Conservation (phyloP, 2,113 vertebrate genomes). For the Struthidea cinerea region DNA sequence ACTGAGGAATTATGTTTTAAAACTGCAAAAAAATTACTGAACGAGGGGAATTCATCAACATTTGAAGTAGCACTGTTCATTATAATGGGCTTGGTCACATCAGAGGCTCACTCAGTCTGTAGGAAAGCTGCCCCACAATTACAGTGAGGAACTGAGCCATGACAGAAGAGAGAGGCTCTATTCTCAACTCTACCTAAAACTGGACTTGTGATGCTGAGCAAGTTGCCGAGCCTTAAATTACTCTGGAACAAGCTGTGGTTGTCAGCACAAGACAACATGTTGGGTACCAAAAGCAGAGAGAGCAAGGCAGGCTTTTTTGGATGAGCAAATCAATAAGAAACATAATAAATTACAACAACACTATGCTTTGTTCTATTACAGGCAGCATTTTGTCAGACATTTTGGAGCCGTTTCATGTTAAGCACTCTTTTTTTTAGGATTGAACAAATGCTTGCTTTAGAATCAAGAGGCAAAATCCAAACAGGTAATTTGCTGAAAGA, state of each 20-base stretch:
- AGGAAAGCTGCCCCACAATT: background rate
- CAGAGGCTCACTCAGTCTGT: background rate
- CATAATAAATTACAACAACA: background rate
- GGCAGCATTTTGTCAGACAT: background rate
- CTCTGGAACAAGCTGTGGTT: background rate
- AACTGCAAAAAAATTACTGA: background rate
- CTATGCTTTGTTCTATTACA: constrained; percentile 21
- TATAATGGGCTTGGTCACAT: background rate
- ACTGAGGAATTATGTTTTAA: background rate
- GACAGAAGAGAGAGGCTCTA: background rate
- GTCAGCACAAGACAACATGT: background rate
- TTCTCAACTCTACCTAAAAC: background rate
- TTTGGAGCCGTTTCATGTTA: background rate
- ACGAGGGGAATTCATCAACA: background rate
- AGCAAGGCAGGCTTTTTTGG: background rate
- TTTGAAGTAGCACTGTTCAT: background rate
- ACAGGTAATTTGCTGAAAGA: background rate
- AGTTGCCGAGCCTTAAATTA: background rate
- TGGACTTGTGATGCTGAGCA: background rate
- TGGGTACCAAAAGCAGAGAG: background rate
- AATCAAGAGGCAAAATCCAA: background rate
- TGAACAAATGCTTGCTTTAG: background rate
- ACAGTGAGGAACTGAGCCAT: background rate
- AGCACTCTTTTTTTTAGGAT: background rate
- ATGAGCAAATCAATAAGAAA: background rate